Conservation (phyloP, 2,888 invertebrate species). For the Tetragonula carbonaria region DNA sequence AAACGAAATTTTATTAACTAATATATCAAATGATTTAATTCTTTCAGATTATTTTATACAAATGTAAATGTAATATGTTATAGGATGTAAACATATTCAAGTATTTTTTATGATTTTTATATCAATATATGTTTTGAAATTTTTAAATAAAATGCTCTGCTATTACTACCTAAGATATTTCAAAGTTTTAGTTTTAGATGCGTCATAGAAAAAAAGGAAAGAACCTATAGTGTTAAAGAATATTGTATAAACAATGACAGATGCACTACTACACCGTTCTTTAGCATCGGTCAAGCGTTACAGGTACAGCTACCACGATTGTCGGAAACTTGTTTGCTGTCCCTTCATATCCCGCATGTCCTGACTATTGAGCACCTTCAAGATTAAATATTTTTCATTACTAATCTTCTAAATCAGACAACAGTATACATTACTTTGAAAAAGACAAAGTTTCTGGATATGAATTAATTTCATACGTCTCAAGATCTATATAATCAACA, state of each 20-base stretch:
- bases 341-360: slow-evolving; percentile 44
- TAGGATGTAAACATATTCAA: not conserved
- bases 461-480: slow-evolving; percentile 12
- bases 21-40: not conserved
- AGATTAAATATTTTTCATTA: slow-evolving; percentile 39
- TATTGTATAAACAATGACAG: slow-evolving; percentile 50
- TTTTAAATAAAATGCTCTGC: slow-evolving; percentile 3
- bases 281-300: slow-evolving; percentile 52
- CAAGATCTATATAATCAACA: not conserved
- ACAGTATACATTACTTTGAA: not conserved
- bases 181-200: slow-evolving; percentile 45
- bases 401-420: slow-evolving; percentile 15
- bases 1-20: not conserved
- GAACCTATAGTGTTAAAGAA: slow-evolving; percentile 18
- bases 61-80: not conserved
- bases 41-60: not conserved
- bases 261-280: slow-evolving; percentile 46
- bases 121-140: slow-evolving; percentile 10
- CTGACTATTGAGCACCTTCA: slow-evolving; percentile 44
- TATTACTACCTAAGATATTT: slow-evolving; percentile 11
- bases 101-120: not conserved
- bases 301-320: slow-evolving; percentile 54
- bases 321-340: slow-evolving; percentile 55
- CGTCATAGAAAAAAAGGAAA: slow-evolving; percentile 29
- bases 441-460: not conserved